phyloP scores from a whole-genome alignment of 2,797 vertebrate species.

The Squalus acanthias region DNA sequence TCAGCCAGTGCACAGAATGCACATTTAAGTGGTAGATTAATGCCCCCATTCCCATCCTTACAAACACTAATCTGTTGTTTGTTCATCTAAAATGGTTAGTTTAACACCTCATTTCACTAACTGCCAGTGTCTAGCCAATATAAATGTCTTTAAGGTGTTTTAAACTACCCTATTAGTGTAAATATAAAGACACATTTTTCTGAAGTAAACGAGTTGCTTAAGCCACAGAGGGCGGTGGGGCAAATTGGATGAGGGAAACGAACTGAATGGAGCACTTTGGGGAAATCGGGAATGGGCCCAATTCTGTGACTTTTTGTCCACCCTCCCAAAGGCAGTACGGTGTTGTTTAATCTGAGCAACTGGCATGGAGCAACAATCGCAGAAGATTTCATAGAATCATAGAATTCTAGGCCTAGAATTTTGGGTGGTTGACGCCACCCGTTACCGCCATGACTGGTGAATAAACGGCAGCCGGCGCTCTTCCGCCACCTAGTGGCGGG shows the following conservation, averaged over 20 bases:
- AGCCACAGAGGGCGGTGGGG: background rate
- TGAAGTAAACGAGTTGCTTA: background rate
- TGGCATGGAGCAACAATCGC: background rate
- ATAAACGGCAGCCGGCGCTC: too few species aligned
- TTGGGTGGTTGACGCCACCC: too few species aligned
- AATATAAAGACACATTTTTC: conserved; percentile 34
- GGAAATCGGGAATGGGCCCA: background rate
- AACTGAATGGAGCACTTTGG: background rate
- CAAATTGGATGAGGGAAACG: background rate
- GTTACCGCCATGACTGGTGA: too few species aligned
- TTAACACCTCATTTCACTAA: conserved; percentile 39
- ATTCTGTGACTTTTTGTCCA: background rate
- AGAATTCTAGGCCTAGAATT: too few species aligned
- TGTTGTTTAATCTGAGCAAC: background rate
- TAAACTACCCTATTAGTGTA: background rate
- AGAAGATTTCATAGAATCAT: background rate
- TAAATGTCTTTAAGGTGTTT: conserved; percentile 35
- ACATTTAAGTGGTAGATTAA: conserved; percentile 32
- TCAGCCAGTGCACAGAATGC: background rate
- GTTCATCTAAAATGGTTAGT: conserved; percentile 37
- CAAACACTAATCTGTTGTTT: conserved; percentile 35
- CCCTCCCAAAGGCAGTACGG: too few species aligned
- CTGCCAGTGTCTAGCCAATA: conserved; percentile 30
- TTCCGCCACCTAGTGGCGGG: too few species aligned
- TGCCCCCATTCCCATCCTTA: background rate